phyloP scores from a whole-genome alignment of 1,140 invertebrate species.

The Pectinophora gossypiella region DNA sequence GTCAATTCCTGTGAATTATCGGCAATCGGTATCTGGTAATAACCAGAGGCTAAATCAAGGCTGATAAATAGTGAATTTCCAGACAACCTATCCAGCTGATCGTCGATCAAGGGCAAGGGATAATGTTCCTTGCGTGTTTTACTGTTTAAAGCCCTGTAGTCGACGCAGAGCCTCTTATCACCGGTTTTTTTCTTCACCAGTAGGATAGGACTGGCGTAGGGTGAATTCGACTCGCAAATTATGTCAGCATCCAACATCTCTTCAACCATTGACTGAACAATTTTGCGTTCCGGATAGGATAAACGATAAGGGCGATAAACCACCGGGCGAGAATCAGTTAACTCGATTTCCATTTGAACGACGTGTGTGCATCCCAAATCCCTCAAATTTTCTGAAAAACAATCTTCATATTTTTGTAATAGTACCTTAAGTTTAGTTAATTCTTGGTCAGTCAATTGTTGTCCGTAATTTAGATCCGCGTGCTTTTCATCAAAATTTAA shows the following conservation, averaged over 20 bases:
- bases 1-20: slow-evolving; percentile 52
- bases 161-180: slow-evolving; percentile 41
- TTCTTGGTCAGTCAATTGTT: not conserved
- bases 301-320: not conserved
- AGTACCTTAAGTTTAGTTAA: not conserved
- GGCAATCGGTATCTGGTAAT: slow-evolving; percentile 43
- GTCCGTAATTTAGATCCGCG: no score
- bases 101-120: slow-evolving; percentile 70
- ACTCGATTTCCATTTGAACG: not conserved
- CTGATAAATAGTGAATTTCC: slow-evolving; percentile 50
- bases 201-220: not conserved
- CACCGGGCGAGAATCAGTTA: not conserved
- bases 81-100: slow-evolving; percentile 48
- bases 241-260: slow-evolving; percentile 4
- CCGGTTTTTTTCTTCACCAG: slow-evolving; percentile 5
- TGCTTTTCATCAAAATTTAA: no score
- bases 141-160: slow-evolving; percentile 66
- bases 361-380: not conserved
- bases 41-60: slow-evolving; percentile 67
- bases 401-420: not conserved
- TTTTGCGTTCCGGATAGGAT: not conserved
- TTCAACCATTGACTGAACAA: slow-evolving; percentile 9
- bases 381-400: not conserved
- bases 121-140: slow-evolving; percentile 51
- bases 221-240: not conserved